A percentile compares a stretch with the other conserved stretches of the same genome.
These are phyloP conservation scores for Capromys pilorides DNA, from an alignment of 2,797 vertebrate genomes.

Conservation along the genomic window DNA sequence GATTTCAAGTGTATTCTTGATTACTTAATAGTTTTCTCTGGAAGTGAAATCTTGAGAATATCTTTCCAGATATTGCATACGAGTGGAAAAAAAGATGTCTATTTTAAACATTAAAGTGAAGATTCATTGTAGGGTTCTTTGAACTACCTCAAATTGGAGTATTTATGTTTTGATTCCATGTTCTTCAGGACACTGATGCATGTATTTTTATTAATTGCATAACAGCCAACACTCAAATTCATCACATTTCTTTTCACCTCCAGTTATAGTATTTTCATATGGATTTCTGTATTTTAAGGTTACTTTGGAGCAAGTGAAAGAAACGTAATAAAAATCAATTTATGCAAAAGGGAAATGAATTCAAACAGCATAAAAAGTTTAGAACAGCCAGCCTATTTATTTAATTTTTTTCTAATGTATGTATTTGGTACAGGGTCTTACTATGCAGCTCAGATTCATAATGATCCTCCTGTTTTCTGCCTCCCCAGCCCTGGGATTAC, in stretches of 20 bases:
- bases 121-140: not conserved
- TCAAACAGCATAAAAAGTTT: not conserved
- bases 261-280: not conserved
- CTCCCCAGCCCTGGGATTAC: no score
- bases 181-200: not conserved
- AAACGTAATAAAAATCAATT: not conserved
- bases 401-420: no score
- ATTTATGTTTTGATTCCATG: not conserved
- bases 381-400: not conserved
- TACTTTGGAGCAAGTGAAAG: not conserved
- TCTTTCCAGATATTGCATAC: no score
- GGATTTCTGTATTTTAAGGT: not conserved
- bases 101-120: conserved; percentile 9
- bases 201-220: not conserved
- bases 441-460: no score
- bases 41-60: no score
- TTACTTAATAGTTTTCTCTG: no score
- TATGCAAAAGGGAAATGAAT: not conserved
- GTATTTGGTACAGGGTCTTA: no score
- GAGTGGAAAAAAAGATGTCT: no score
- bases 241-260: not conserved
- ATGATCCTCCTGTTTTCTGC: no score
- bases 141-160: not conserved
- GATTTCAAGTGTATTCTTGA: no score
- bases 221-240: not conserved